Conservation (phyloP, 2,888 invertebrate genomes). For the Masnerella sp. region DNA sequence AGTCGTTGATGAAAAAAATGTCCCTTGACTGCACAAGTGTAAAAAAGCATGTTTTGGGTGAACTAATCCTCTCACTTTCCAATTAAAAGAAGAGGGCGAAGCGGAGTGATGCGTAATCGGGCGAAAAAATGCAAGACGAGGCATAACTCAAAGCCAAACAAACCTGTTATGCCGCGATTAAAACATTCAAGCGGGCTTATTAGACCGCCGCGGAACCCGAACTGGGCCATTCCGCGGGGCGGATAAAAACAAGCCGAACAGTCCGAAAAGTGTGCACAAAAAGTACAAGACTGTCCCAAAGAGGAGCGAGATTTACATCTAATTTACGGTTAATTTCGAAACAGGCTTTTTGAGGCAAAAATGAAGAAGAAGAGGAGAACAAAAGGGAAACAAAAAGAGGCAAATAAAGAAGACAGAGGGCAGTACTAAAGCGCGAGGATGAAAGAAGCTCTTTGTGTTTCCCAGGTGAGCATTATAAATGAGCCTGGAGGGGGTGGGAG, state of each 20-base stretch:
- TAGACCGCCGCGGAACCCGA: conserved; percentile 36
- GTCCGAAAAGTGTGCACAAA: conserved; percentile 25
- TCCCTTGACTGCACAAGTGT: too few relatives aligned
- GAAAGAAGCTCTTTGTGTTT: conserved; percentile 72
- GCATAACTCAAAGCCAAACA: conserved; percentile 39
- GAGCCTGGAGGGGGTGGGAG: conserved; percentile 66
- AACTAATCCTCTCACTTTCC: conserved; percentile 26
- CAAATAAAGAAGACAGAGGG: conserved; percentile 60
- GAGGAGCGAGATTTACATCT: conserved; percentile 49
- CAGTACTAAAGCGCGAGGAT: conserved; percentile 69
- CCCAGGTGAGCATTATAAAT: conserved; percentile 75
- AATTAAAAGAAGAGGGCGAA: conserved; percentile 22
- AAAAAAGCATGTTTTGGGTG: too few relatives aligned
- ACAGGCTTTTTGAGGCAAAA: conserved; percentile 47
- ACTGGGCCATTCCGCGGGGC: conserved; percentile 35
- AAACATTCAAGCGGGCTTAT: conserved; percentile 41
- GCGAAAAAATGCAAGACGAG: conserved; percentile 25
- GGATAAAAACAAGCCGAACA: conserved; percentile 33
- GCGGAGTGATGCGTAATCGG: conserved; percentile 18
- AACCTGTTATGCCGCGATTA: conserved; percentile 45
- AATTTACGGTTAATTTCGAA: conserved; percentile 52
- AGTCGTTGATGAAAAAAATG: conserved; percentile 10
- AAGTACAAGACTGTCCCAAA: conserved; percentile 35
- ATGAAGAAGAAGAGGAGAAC: conserved; percentile 32
- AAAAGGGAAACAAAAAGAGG: conserved; percentile 45